Conservation (phyloP, 2,888 invertebrate genomes). For the Spialia ferax region DNA sequence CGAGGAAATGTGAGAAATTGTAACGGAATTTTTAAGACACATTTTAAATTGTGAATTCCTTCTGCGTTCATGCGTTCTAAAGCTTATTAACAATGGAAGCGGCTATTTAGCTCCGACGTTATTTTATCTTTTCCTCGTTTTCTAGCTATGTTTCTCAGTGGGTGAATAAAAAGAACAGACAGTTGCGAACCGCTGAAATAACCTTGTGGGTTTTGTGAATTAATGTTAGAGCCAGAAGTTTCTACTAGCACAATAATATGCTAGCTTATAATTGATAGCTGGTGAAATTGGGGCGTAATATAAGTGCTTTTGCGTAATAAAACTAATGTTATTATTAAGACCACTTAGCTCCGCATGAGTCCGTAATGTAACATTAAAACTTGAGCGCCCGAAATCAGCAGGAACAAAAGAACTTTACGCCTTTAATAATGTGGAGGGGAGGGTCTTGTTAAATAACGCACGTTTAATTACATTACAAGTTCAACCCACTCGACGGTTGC, state of each 20-base stretch:
- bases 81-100: constrained; percentile 43
- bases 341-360: constrained; percentile 14
- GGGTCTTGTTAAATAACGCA: constrained; percentile 3
- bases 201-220: constrained; percentile 60
- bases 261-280: constrained; percentile 25
- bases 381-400: constrained; percentile 14
- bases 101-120: constrained; percentile 39
- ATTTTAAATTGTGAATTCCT: constrained; percentile 44
- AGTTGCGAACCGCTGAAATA: constrained; percentile 56
- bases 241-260: constrained; percentile 18
- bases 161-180: constrained; percentile 52
- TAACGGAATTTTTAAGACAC: constrained; percentile 74
- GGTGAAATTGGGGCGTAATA: constrained; percentile 16
- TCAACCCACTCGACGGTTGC: constrained; percentile 7
- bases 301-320: constrained; percentile 16
- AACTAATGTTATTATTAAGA: constrained; percentile 9
- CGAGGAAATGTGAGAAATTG: constrained; percentile 81
- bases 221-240: constrained; percentile 39
- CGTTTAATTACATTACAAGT: constrained; percentile 18
- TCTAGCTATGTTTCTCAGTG: constrained; percentile 42
- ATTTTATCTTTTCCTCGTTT: constrained; percentile 40
- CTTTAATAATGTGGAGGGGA: constrained; percentile 9
- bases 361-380: constrained; percentile 9
- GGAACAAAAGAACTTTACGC: constrained; percentile 17
- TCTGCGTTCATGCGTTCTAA: constrained; percentile 42